These are phyloP conservation scores for Callinectes sapidus DNA, from an alignment of 2,888 invertebrate species.

Conservation along the genomic window DNA sequence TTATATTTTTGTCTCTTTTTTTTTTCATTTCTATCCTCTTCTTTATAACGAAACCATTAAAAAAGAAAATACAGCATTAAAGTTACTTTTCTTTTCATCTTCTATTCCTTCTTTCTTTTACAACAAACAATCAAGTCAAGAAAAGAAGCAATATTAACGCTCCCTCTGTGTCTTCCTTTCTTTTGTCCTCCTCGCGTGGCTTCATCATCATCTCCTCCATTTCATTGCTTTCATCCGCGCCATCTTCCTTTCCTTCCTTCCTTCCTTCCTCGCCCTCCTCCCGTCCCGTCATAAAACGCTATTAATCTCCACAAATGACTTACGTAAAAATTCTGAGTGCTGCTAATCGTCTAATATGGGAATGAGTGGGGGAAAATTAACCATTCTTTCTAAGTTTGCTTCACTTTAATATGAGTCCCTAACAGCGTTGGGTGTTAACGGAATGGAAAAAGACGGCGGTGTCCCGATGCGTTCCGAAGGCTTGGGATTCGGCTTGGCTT, in stretches of 20 bases:
- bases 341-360: conserved; percentile 65
- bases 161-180: neutral
- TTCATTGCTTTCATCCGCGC: conserved; percentile 5
- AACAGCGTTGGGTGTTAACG: conserved; percentile 54
- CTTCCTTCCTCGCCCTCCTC: neutral
- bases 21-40: neutral
- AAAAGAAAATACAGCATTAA: neutral
- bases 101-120: neutral
- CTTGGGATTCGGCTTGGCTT: conserved; percentile 3
- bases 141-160: too few relatives aligned
- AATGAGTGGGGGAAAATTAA: conserved; percentile 67
- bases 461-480: neutral
- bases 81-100: neutral
- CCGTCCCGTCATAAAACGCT: conserved; percentile 54
- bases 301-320: conserved; percentile 66
- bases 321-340: conserved; percentile 64
- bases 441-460: conserved; percentile 50
- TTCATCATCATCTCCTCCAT: neutral
- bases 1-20: neutral
- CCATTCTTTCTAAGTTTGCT: conserved; percentile 62
- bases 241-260: neutral
- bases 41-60: neutral
- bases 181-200: neutral
- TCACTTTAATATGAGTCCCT: conserved; percentile 67
- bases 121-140: neutral